Evolutionary conservation across 2,888 invertebrate genomes (phyloP).

Genomic region (Athalia cordata): DNA sequence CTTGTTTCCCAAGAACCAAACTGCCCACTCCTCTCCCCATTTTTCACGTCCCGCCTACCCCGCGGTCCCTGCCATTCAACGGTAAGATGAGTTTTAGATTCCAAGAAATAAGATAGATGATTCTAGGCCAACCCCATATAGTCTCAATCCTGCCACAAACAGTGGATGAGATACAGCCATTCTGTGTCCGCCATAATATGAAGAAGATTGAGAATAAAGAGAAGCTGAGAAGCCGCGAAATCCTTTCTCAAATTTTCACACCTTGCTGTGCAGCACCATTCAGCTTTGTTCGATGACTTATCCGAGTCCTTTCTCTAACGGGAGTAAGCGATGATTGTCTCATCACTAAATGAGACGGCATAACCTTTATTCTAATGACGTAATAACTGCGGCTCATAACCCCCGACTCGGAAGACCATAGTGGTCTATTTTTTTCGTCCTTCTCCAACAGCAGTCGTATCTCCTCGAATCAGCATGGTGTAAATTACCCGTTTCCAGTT

Average conservation of each 20-base stretch:
- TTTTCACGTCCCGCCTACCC: not conserved
- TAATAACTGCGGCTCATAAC: not conserved
- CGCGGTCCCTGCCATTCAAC: slow-evolving; percentile 22
- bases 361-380: slow-evolving; percentile 7
- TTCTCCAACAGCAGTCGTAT: not conserved
- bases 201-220: slow-evolving; percentile 5
- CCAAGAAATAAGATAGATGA: slow-evolving; percentile 27
- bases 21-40: slow-evolving; percentile 57
- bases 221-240: slow-evolving; percentile 17
- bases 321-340: slow-evolving; percentile 18
- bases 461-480: slow-evolving; percentile 33
- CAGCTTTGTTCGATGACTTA: not conserved
- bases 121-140: not conserved
- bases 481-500: slow-evolving; percentile 32
- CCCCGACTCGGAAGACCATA: not conserved
- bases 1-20: slow-evolving; percentile 66
- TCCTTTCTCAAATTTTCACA: slow-evolving; percentile 8
- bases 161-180: not conserved
- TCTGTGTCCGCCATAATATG: not conserved
- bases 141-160: not conserved
- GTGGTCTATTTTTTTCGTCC: not conserved
- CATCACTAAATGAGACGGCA: slow-evolving; percentile 30
- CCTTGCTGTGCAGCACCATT: slow-evolving; percentile 12
- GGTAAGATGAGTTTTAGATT: slow-evolving; percentile 35
- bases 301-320: not conserved